Conservation (phyloP, 2,888 invertebrate genomes). For the Anodontia alba region DNA sequence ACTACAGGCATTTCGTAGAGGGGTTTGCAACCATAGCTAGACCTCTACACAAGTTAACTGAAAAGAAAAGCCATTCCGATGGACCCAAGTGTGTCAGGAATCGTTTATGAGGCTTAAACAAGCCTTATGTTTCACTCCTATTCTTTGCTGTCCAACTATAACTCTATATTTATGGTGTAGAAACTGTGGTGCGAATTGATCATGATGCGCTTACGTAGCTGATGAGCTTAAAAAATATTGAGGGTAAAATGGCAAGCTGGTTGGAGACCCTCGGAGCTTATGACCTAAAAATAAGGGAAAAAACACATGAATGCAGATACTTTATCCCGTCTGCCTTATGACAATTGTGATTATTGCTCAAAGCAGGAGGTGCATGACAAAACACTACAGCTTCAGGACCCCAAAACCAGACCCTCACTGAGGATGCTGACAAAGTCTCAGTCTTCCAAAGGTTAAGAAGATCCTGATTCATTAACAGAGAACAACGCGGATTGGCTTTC, state of each 20-base stretch:
- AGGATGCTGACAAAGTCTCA: background rate
- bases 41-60: background rate
- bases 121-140: background rate
- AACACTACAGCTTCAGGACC: background rate
- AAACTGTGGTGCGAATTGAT: background rate
- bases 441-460: background rate
- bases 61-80: background rate
- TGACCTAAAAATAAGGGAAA: constrained; percentile 9
- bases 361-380: background rate
- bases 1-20: constrained; percentile 5
- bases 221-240: constrained; percentile 5
- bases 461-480: too few relatives aligned
- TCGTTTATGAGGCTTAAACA: background rate
- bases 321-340: background rate
- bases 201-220: constrained; percentile 10
- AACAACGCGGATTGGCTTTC: too few relatives aligned
- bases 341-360: constrained; percentile 1
- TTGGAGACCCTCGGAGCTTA: constrained; percentile 1
- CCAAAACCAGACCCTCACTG: background rate
- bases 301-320: constrained; percentile 7
- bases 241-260: constrained; percentile 19
- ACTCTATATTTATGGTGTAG: background rate
- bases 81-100: background rate
- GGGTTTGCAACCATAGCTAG: constrained; percentile 10
- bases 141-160: background rate